Percentiles rank a stretch among this genome's conserved stretches.
Conservation (phyloP, 2,113 vertebrate species). For the Anas platyrhynchos region DNA sequence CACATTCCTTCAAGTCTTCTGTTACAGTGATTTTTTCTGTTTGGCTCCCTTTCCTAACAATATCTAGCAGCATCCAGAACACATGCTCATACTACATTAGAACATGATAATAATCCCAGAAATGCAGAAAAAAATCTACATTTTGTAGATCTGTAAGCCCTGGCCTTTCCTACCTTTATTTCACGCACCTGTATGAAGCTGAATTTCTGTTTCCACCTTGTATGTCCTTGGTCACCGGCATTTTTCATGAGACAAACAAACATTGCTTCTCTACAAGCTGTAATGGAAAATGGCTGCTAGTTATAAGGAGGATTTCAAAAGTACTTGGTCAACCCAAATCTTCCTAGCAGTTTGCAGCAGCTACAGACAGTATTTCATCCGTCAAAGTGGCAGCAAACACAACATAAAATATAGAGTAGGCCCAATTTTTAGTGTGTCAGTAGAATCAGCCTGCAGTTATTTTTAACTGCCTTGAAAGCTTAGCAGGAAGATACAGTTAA, state of each 20-base stretch:
- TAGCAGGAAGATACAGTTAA: slow-evolving; percentile 54
- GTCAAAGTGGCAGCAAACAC: slow-evolving; percentile 42
- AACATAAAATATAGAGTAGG: slow-evolving; percentile 12
- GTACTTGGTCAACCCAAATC: slow-evolving; percentile 5
- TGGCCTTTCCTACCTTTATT: background rate
- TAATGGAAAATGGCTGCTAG: background rate
- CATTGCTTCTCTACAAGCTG: background rate
- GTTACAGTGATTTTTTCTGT: background rate
- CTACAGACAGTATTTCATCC: background rate
- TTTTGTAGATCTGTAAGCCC: background rate
- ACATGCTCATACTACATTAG: background rate
- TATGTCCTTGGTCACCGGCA: background rate
- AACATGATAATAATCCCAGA: background rate
- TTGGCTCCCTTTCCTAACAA: background rate
- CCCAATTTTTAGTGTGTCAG: slow-evolving; percentile 49
- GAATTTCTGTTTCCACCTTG: background rate
- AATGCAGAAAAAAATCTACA: background rate
- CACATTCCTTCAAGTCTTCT: background rate
- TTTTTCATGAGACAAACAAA: background rate
- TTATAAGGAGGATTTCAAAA: background rate
- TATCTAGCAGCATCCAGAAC: background rate
- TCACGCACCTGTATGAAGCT: background rate
- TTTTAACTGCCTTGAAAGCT: slow-evolving; percentile 65
- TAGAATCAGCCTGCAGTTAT: slow-evolving; percentile 60
- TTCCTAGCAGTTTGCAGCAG: slow-evolving; percentile 2